Conservation (phyloP, 2,888 invertebrate genomes). For the Cephus nigrinus region DNA sequence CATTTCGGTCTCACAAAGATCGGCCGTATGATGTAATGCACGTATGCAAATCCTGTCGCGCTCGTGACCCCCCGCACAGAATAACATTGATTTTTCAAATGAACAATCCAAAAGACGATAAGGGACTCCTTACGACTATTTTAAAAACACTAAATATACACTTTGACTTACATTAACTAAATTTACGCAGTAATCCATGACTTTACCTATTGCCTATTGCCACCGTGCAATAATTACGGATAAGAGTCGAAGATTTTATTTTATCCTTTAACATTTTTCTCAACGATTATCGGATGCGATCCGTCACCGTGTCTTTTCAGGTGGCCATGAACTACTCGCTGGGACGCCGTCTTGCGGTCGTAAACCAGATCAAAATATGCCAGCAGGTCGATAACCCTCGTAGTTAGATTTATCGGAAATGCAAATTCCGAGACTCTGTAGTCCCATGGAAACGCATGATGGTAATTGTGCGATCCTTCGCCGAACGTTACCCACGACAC, state of each 20-base stretch:
- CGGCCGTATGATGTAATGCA: slow-evolving; percentile 22
- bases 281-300: slow-evolving; percentile 34
- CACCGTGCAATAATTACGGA: background rate
- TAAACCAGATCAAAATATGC: slow-evolving; percentile 65
- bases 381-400: slow-evolving; percentile 29
- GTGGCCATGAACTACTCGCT: slow-evolving; percentile 60
- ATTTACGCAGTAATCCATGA: background rate
- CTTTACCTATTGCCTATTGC: too few species aligned
- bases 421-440: slow-evolving; percentile 47
- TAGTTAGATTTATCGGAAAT: slow-evolving; percentile 19
- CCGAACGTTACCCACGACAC: slow-evolving; percentile 56
- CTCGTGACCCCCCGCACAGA: background rate
- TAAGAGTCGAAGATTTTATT: background rate
- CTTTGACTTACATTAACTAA: background rate
- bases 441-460: slow-evolving; percentile 70
- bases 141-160: background rate
- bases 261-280: background rate
- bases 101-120: background rate
- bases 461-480: slow-evolving; percentile 72
- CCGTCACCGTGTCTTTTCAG: slow-evolving; percentile 65
- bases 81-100: background rate
- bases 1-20: slow-evolving; percentile 19
- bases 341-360: slow-evolving; percentile 63
- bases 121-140: background rate
- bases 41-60: slow-evolving; percentile 17